These are phyloP conservation scores for Oncopeltus fasciatus DNA, from an alignment of 1,140 invertebrate species.

Conservation along the genomic window DNA sequence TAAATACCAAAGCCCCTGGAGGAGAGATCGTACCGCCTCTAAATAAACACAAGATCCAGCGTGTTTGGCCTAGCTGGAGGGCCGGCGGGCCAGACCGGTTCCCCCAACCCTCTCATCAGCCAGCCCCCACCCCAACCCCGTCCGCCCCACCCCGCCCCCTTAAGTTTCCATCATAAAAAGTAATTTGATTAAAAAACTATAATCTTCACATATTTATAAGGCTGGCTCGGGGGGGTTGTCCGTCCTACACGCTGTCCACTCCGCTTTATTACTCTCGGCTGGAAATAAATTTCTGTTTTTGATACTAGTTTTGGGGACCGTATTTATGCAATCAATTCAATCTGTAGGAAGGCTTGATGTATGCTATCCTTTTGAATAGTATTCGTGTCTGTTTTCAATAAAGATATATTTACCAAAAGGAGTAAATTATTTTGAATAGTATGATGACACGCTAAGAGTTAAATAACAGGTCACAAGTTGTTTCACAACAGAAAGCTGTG, in stretches of 20 bases:
- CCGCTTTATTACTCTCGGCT: not conserved
- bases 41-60: not conserved
- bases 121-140: not conserved
- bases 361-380: too few species aligned
- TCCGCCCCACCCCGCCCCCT: not conserved
- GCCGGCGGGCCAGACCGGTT: not conserved
- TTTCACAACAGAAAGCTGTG: too few species aligned
- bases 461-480: too few species aligned
- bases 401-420: too few species aligned
- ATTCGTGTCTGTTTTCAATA: too few species aligned
- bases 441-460: too few species aligned
- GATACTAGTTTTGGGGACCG: not conserved
- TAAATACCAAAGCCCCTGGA: too few species aligned
- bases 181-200: conserved; percentile 10
- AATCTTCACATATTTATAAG: conserved; percentile 9
- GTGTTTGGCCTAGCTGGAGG: not conserved
- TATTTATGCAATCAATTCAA: too few species aligned
- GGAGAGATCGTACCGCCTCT: too few species aligned
- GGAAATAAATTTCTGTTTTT: not conserved
- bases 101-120: not conserved
- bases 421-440: too few species aligned
- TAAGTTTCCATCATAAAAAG: conserved; percentile 5
- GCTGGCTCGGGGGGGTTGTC: not conserved
- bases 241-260: not conserved
- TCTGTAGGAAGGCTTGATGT: too few species aligned